Percentiles rank a stretch among this genome's conserved stretches.
Evolutionary conservation across 2,888 invertebrate genomes (phyloP).

Genomic region (Tenthredo mesomela): DNA sequence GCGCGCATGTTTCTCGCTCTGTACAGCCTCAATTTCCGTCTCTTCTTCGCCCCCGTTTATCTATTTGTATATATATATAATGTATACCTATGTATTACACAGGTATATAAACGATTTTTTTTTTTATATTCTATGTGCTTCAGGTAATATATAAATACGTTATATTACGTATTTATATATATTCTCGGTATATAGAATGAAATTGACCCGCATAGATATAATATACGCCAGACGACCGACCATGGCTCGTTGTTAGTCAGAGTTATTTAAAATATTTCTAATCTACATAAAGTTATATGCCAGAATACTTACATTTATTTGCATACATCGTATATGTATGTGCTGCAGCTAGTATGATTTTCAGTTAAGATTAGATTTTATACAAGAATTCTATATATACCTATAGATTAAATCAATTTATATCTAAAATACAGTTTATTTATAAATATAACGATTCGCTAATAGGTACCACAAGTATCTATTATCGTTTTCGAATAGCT

Average conservation of each 20-base stretch:
- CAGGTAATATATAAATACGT: not conserved
- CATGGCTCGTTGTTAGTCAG: not conserved
- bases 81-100: too few relatives aligned
- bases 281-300: conserved; percentile 6
- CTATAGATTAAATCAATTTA: not conserved
- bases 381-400: not conserved
- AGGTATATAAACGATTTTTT: not conserved
- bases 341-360: not conserved
- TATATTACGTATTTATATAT: conserved; percentile 10
- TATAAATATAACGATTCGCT: too few relatives aligned
- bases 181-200: not conserved
- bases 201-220: conserved; percentile 24
- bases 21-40: not conserved
- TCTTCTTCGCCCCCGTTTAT: not conserved
- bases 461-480: too few relatives aligned
- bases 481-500: too few relatives aligned
- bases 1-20: conserved; percentile 3
- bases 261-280: conserved; percentile 15
- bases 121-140: too few relatives aligned
- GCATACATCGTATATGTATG: not conserved
- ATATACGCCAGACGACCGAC: not conserved
- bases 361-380: not conserved
- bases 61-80: not conserved
- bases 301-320: conserved; percentile 10
- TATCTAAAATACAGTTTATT: not conserved